Base-by-base conservation (phyloP, 2,888 invertebrate genomes). In the Lacanobia wlatinum region DNA sequence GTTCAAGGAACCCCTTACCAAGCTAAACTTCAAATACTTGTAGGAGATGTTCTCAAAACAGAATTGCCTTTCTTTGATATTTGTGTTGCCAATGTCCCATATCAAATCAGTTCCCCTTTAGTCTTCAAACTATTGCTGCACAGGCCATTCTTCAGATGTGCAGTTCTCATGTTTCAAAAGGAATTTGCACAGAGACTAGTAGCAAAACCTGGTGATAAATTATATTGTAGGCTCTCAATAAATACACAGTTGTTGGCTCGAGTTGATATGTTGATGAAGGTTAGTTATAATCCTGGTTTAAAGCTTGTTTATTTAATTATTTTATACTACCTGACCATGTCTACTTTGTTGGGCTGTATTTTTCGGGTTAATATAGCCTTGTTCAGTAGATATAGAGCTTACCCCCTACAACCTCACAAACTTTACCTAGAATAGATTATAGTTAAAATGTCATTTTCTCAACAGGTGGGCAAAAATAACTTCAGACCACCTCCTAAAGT, bases 401-500 rank as follows among this genome's bases (percentile, higher is more conserved):
- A n/a, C n/a, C n/a, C n/a, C n/a, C n/a, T n/a, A n/a, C n/a, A n/a
- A n/a, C n/a, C n/a, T n/a, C n/a, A n/a, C n/a, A n/a, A n/a, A n/a
- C n/a, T n/a, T n/a, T n/a, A n/a, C n/a, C n/a, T n/a, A n/a, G n/a
- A n/a, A n/a, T n/a, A n/a, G n/a, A n/a, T n/a, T n/a, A n/a, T n/a
- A n/a, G n/a, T 43, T 43, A 43, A 43, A 43, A 43, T 43, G 14
- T 14, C 12, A 16, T 43, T 14, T 5, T 14, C 14, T 43, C 18
- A 56, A 83, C 92, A 98, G 97, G 99, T 99, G 88, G 99, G 99
- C 2, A 99, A 98, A 95, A 99, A 99, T 93, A 99, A 99, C 95
- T 99, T 99, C 91, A 97, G 98, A 80, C 99, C 99, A 23, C 99
- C 99, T 56, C 99, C 99, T 8, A 99, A 99, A 97, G 99, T 99